Percentiles rank a stretch among this genome's conserved stretches.
phyloP scores from a whole-genome alignment of 2,113 vertebrate genomes.

The Spea multiplicata region DNA sequence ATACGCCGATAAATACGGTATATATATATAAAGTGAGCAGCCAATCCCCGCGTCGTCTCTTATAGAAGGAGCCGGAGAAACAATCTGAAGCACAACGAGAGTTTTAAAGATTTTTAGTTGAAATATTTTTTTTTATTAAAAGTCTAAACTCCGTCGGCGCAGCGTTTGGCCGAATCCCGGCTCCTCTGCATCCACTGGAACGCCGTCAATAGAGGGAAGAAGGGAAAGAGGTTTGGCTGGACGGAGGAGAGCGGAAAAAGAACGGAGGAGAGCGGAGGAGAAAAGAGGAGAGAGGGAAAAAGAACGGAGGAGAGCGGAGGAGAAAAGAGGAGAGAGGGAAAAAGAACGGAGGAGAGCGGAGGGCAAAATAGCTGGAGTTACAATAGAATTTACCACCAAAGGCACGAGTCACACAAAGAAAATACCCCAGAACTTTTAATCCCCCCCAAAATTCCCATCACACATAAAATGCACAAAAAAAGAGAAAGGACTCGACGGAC shows the following conservation, averaged over 20 bases:
- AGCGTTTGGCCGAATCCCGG: slow-evolving; percentile 23
- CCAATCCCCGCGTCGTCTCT: slow-evolving; percentile 10
- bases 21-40: slow-evolving; percentile 24
- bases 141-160: slow-evolving; percentile 35
- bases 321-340: too few species aligned
- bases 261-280: slow-evolving; percentile 23
- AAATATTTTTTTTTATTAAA: slow-evolving; percentile 43
- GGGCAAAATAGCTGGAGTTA: too few species aligned
- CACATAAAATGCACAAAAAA: too few species aligned
- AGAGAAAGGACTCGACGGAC: too few species aligned
- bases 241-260: neutral
- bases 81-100: slow-evolving; percentile 33
- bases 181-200: slow-evolving; percentile 24
- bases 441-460: too few species aligned
- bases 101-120: slow-evolving; percentile 37
- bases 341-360: slow-evolving; percentile 26
- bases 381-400: too few species aligned
- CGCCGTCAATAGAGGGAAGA: slow-evolving; percentile 5
- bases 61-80: slow-evolving; percentile 17
- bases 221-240: too few species aligned
- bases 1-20: too few species aligned
- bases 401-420: too few species aligned
- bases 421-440: too few species aligned
- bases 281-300: slow-evolving; percentile 2
- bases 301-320: too few species aligned